Evolutionary conservation across 1,140 invertebrate genomes (phyloP).

Genomic region (Drusus annulatus): DNA sequence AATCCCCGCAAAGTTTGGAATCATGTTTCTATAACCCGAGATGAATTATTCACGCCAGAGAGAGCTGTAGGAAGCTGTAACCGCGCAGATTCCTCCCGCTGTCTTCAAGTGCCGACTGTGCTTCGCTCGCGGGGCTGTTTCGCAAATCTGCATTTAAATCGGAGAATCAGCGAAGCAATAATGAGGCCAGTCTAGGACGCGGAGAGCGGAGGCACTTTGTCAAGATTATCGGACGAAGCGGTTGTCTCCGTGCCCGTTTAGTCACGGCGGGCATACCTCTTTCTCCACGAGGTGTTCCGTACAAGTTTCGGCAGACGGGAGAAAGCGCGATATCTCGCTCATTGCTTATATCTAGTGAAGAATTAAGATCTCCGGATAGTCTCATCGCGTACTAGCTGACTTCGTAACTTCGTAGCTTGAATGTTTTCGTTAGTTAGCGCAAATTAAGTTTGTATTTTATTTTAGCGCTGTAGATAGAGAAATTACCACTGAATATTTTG

Average conservation of each 20-base stretch:
- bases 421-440: not conserved
- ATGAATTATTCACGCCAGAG: constrained; percentile 51
- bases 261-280: not conserved
- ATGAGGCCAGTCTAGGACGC: constrained; percentile 39
- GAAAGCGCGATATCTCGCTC: not conserved
- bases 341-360: not conserved
- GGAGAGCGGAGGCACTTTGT: not conserved
- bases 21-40: constrained; percentile 47
- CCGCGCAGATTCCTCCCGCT: constrained; percentile 3
- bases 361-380: constrained; percentile 11
- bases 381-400: not conserved
- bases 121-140: constrained; percentile 21
- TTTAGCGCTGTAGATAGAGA: not conserved
- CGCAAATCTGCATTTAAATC: constrained; percentile 56
- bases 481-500: too few species aligned
- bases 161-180: constrained; percentile 54
- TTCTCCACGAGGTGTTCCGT: not conserved
- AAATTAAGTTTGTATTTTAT: not conserved
- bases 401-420: not conserved
- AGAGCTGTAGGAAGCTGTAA: constrained; percentile 19
- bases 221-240: constrained; percentile 17
- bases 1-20: constrained; percentile 49
- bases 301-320: constrained; percentile 7
- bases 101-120: constrained; percentile 19
- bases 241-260: not conserved